Percentiles rank a stretch among this genome's conserved stretches.
Evolutionary conservation across 2,797 vertebrate genomes (phyloP).

Genomic region (Pangasius djambal): DNA sequence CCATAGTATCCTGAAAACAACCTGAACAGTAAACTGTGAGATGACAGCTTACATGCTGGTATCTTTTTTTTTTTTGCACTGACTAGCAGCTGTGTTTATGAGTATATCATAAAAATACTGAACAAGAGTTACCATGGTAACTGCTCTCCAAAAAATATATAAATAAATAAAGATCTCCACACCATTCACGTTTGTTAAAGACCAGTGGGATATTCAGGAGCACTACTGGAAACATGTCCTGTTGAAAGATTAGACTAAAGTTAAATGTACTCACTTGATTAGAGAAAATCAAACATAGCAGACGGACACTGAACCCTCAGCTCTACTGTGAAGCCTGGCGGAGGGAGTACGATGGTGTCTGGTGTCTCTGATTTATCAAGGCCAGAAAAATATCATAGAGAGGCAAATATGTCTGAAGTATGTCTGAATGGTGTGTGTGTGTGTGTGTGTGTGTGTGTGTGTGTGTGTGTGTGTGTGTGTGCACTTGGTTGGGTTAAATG

Average conservation of each 20-base stretch:
- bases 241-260: background rate
- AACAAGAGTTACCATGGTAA: background rate
- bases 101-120: constrained; percentile 8
- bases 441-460: too few species aligned
- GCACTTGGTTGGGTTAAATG: too few species aligned
- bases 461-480: too few species aligned
- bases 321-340: background rate
- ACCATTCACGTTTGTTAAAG: background rate
- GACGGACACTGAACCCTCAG: background rate
- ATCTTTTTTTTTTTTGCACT: background rate
- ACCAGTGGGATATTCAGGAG: background rate
- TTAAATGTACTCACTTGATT: background rate
- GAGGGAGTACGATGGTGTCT: background rate
- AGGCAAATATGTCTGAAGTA: background rate
- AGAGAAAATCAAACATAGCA: background rate
- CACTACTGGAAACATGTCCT: background rate
- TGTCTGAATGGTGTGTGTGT: background rate
- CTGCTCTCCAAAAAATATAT: background rate
- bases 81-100: constrained; percentile 18
- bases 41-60: background rate
- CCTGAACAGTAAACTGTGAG: background rate
- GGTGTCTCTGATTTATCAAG: background rate
- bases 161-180: background rate
- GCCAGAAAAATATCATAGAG: background rate
- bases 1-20: background rate